These are phyloP conservation scores for Proales similis DNA, from an alignment of 1,140 invertebrate genomes.

Conservation along the genomic window DNA sequence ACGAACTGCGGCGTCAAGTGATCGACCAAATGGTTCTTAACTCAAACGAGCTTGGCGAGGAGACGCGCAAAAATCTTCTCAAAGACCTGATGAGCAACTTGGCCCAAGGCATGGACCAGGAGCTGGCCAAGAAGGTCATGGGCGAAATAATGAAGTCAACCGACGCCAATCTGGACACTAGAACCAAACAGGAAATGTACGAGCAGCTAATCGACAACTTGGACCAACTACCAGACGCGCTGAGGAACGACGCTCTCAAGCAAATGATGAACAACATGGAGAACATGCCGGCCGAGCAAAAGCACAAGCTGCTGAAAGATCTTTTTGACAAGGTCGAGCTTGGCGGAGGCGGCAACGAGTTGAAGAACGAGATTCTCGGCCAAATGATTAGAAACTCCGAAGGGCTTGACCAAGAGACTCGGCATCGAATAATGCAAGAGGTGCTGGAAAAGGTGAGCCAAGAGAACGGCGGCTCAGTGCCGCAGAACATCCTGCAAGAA, in stretches of 20 bases:
- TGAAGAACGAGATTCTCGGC: conserved; percentile 19
- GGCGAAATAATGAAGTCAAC: conserved; percentile 33
- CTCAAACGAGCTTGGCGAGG: background rate
- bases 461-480: conserved; percentile 1
- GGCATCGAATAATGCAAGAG: conserved; percentile 28
- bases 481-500: conserved; percentile 12
- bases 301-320: conserved; percentile 9
- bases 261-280: conserved; percentile 35
- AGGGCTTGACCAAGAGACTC: conserved; percentile 26
- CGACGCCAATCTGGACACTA: background rate
- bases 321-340: conserved; percentile 24
- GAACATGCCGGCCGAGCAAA: conserved; percentile 18
- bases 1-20: conserved; percentile 8
- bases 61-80: conserved; percentile 23
- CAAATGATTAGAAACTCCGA: conserved; percentile 30
- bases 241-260: conserved; percentile 23
- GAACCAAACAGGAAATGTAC: conserved; percentile 24
- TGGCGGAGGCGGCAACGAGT: conserved; percentile 2
- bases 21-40: conserved; percentile 32
- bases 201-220: conserved; percentile 15
- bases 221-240: conserved; percentile 7
- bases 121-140: conserved; percentile 19
- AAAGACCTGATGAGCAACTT: conserved; percentile 35
- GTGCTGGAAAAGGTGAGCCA: conserved; percentile 14
- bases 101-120: conserved; percentile 8